These are phyloP conservation scores for Silurus asotus DNA, from an alignment of 2,113 vertebrate genomes.

Conservation along the genomic window DNA sequence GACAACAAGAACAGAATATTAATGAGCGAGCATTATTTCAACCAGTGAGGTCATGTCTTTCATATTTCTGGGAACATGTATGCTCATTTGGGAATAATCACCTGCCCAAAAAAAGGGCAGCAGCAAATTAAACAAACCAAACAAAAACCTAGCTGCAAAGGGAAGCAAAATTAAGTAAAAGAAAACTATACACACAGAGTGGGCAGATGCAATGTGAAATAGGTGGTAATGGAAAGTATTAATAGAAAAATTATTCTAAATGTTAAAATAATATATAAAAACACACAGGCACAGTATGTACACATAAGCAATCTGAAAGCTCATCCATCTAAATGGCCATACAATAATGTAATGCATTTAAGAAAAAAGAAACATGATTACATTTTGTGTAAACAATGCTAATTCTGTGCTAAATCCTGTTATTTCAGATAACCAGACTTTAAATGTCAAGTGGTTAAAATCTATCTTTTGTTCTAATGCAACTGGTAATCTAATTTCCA, in stretches of 20 bases:
- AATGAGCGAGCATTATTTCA: neutral
- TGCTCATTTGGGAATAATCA: neutral
- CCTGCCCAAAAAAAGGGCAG: neutral
- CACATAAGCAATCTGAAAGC: neutral
- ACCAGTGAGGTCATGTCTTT: neutral
- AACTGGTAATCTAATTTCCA: neutral
- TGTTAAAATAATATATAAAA: neutral
- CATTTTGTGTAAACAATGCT: slow-evolving; percentile 51
- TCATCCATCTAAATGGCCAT: slow-evolving; percentile 18
- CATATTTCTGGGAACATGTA: neutral
- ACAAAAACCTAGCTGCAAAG: neutral
- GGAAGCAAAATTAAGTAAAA: neutral
- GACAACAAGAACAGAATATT: slow-evolving; percentile 6
- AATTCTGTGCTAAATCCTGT: slow-evolving; percentile 54
- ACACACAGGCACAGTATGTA: neutral
- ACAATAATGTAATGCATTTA: slow-evolving; percentile 32
- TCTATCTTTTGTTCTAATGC: slow-evolving; percentile 51
- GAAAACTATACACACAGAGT: neutral
- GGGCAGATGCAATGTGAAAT: neutral
- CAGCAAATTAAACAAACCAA: neutral
- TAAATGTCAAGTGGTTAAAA: slow-evolving; percentile 62
- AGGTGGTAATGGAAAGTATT: neutral
- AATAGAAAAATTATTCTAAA: neutral
- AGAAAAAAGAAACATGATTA: slow-evolving; percentile 57
- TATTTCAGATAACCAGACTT: slow-evolving; percentile 48